phyloP scores from a whole-genome alignment of 2,113 vertebrate genomes.

The Sakesphorus luctuosus region DNA sequence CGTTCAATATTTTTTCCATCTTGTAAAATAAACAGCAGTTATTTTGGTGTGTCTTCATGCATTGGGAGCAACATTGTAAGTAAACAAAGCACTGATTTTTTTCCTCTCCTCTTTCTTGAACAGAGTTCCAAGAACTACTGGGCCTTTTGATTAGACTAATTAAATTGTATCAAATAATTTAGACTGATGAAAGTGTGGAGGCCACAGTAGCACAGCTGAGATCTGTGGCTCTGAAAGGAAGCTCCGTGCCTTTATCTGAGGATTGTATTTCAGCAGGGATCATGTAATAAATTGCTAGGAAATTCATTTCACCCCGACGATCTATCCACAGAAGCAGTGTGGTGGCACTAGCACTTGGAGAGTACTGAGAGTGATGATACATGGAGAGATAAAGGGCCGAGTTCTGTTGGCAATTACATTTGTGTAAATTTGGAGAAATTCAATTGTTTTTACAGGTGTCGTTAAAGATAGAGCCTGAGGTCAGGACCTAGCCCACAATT shows the following conservation, averaged over 20 bases:
- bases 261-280: neutral
- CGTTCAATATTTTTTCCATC: constrained; percentile 89
- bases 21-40: constrained; percentile 88
- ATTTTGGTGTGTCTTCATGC: constrained; percentile 81
- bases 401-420: neutral
- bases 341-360: neutral
- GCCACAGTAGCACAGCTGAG: neutral
- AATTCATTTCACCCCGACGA: constrained; percentile 52
- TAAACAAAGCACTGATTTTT: constrained; percentile 74
- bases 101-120: constrained; percentile 36
- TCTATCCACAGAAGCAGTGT: neutral
- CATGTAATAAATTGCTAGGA: constrained; percentile 21
- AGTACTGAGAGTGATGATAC: constrained; percentile 10
- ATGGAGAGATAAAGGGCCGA: neutral
- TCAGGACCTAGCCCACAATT: neutral
- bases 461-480: neutral
- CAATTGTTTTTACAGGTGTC: neutral
- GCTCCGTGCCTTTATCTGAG: neutral
- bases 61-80: constrained; percentile 62
- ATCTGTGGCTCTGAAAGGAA: neutral
- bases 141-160: constrained; percentile 70
- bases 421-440: neutral
- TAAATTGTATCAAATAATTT: constrained; percentile 71
- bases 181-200: constrained; percentile 52
- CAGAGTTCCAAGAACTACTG: constrained; percentile 44